Percentiles rank a stretch among this genome's conserved stretches.
These are phyloP conservation scores for Emys orbicularis DNA, from an alignment of 2,797 vertebrate species.

Conservation along the genomic window DNA sequence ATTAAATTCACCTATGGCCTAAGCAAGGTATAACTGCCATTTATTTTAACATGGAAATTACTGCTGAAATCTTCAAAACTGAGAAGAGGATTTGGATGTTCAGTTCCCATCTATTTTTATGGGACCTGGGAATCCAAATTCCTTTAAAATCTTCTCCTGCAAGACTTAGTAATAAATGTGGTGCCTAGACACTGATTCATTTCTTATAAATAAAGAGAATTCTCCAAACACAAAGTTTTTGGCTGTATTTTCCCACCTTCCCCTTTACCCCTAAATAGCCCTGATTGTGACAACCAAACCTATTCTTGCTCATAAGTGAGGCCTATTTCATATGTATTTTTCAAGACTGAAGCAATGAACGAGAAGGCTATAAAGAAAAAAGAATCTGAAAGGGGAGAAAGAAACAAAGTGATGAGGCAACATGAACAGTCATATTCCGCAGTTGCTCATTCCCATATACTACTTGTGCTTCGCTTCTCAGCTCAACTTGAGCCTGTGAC, in stretches of 20 bases:
- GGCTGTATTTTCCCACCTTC: neutral
- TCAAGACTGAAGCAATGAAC: neutral
- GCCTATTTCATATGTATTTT: neutral
- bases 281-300: neutral
- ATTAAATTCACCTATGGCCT: neutral
- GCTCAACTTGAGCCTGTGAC: neutral
- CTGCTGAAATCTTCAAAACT: neutral
- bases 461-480: fast-evolving
- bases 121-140: too few species aligned
- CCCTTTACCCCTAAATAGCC: neutral
- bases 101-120: neutral
- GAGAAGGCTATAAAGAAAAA: neutral
- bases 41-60: neutral
- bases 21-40: neutral
- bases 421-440: neutral
- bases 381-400: neutral
- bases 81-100: neutral
- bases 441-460: neutral
- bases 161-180: neutral
- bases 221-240: neutral
- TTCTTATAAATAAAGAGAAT: neutral
- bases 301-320: neutral
- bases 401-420: too few species aligned
- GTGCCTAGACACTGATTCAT: neutral
- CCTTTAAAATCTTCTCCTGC: neutral